These are phyloP conservation scores for Atta colombica DNA, from an alignment of 1,140 invertebrate species.

Conservation along the genomic window DNA sequence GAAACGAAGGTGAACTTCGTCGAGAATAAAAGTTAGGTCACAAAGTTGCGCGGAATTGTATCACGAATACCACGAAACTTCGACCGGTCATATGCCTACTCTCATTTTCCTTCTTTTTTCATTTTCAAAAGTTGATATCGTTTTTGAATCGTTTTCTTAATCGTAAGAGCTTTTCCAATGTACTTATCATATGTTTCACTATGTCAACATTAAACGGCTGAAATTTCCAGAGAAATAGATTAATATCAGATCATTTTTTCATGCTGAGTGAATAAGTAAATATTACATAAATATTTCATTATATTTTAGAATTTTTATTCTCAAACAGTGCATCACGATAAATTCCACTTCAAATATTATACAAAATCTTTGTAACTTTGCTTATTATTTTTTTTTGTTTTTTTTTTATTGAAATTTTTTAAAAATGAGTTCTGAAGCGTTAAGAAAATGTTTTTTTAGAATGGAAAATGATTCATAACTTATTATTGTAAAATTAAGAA, in stretches of 20 bases:
- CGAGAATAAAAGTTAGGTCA: constrained; percentile 62
- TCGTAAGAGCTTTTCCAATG: neutral
- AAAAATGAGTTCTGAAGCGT: neutral
- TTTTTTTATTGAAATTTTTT: neutral
- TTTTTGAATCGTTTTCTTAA: constrained; percentile 25
- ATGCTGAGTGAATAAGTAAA: neutral
- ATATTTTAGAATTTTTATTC: constrained; percentile 24
- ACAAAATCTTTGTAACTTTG: neutral
- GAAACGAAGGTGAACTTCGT: constrained; percentile 53
- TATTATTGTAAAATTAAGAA: neutral
- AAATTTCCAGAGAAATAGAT: neutral
- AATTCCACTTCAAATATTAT: neutral
- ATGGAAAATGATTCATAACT: neutral
- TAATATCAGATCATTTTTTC: neutral
- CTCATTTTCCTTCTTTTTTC: neutral
- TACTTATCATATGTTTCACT: neutral
- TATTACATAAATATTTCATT: neutral
- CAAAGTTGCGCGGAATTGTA: constrained; percentile 62
- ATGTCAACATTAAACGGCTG: neutral
- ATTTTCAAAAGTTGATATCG: constrained; percentile 44
- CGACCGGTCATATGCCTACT: constrained; percentile 21
- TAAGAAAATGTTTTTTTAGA: neutral
- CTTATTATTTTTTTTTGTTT: neutral
- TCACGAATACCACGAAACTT: constrained; percentile 60
- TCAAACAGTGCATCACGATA: neutral